phyloP scores from a whole-genome alignment of 1,140 invertebrate species.

The Leguminivora glycinivorella region DNA sequence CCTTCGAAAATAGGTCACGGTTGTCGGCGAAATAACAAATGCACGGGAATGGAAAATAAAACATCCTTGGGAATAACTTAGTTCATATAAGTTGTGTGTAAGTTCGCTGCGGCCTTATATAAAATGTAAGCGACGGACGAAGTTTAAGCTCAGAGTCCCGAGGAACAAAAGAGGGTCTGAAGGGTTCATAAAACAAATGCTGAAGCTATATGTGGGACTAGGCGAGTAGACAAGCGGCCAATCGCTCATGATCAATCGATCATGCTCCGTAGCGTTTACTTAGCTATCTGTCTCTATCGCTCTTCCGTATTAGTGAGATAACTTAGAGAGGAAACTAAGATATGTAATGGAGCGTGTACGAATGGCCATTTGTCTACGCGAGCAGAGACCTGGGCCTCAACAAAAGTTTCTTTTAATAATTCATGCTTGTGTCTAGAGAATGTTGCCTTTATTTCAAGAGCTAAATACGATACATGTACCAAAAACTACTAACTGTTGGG shows the following conservation, averaged over 20 bases:
- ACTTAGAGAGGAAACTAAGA: no score
- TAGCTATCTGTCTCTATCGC: no score
- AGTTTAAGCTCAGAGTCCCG: slow-evolving; percentile 9
- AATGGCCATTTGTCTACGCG: no score
- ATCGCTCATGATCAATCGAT: no score
- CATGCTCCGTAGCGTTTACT: no score
- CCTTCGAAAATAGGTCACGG: slow-evolving; percentile 48
- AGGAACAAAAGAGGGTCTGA: background rate
- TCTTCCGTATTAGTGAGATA: no score
- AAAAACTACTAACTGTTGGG: background rate
- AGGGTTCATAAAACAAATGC: background rate
- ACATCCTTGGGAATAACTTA: slow-evolving; percentile 30
- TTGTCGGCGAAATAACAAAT: slow-evolving; percentile 33
- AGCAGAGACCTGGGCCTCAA: no score
- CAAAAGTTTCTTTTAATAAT: background rate
- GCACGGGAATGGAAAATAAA: slow-evolving; percentile 25
- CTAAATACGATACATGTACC: background rate
- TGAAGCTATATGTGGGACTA: background rate
- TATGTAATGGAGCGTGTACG: no score
- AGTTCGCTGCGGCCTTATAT: slow-evolving; percentile 12
- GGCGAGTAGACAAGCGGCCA: no score
- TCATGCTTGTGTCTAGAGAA: background rate
- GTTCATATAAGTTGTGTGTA: slow-evolving; percentile 20
- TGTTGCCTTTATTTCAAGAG: background rate
- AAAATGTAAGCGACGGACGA: slow-evolving; percentile 19